These are phyloP conservation scores for Nibea coibor DNA, from an alignment of 2,113 vertebrate species.

Conservation along the genomic window DNA sequence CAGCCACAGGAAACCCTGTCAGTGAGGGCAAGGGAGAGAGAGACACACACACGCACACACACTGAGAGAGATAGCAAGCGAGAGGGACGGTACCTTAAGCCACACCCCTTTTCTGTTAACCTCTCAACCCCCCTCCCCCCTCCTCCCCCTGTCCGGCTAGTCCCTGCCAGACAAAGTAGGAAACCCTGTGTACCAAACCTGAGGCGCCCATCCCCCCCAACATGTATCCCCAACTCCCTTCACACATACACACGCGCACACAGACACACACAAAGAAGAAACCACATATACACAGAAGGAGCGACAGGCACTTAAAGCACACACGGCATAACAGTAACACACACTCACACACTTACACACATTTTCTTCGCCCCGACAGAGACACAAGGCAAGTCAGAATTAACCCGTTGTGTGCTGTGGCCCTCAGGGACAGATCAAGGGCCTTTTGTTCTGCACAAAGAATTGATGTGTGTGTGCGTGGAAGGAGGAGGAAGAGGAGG, in stretches of 20 bases:
- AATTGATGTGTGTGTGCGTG: slow-evolving; percentile 34
- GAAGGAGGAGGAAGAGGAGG: too few species aligned
- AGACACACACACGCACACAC: not conserved
- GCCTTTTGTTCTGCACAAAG: slow-evolving; percentile 79
- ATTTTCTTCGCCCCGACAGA: slow-evolving; percentile 57
- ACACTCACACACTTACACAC: slow-evolving; percentile 46
- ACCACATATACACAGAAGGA: slow-evolving; percentile 40
- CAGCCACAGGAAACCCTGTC: slow-evolving; percentile 85
- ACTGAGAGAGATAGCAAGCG: not conserved
- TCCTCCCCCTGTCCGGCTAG: slow-evolving; percentile 81
- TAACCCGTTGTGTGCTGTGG: slow-evolving; percentile 68
- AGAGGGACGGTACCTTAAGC: slow-evolving; percentile 76
- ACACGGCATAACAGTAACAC: slow-evolving; percentile 26
- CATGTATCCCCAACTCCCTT: slow-evolving; percentile 67
- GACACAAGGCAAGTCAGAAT: slow-evolving; percentile 72
- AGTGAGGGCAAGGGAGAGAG: slow-evolving; percentile 62
- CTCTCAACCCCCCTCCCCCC: slow-evolving; percentile 74
- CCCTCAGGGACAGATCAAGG: slow-evolving; percentile 74
- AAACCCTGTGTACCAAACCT: slow-evolving; percentile 87
- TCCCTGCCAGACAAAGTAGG: slow-evolving; percentile 86
- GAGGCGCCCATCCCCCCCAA: slow-evolving; percentile 80
- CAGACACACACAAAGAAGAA: slow-evolving; percentile 39
- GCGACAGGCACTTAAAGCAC: slow-evolving; percentile 12
- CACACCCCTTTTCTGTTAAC: slow-evolving; percentile 85
- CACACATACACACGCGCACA: slow-evolving; percentile 48